phyloP scores from a whole-genome alignment of 2,888 invertebrate species.

The Aphidius colemani region DNA sequence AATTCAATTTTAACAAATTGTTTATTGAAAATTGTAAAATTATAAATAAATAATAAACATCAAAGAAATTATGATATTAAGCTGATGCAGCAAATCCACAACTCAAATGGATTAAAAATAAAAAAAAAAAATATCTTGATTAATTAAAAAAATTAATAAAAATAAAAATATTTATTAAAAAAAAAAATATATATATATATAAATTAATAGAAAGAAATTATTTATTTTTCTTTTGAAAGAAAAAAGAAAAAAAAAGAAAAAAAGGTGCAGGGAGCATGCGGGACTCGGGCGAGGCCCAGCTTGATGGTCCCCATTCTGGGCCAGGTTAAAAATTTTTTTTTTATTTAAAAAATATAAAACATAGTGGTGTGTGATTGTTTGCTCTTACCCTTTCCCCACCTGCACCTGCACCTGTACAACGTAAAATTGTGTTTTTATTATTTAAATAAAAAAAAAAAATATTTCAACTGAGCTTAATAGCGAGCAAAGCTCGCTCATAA shows the following conservation, averaged over 20 bases:
- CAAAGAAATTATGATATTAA: neutral
- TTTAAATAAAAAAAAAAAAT: too few species aligned
- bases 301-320: constrained; percentile 53
- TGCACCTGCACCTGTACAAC: constrained; percentile 41
- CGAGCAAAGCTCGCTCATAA: constrained; percentile 58
- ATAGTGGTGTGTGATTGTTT: constrained; percentile 8
- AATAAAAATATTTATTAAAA: too few species aligned
- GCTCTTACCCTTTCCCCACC: constrained; percentile 38
- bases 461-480: constrained; percentile 37
- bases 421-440: constrained; percentile 6
- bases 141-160: too few species aligned
- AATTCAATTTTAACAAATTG: too few species aligned
- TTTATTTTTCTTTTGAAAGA: too few species aligned
- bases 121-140: neutral
- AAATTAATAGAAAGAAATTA: too few species aligned
- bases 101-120: neutral
- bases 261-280: constrained; percentile 49
- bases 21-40: too few species aligned
- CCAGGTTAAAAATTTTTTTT: constrained; percentile 34
- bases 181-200: too few species aligned
- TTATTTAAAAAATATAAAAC: neutral
- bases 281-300: constrained; percentile 51
- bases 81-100: constrained; percentile 15
- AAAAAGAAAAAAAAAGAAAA: constrained; percentile 34
- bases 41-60: too few species aligned